Conservation (phyloP, 2,797 vertebrate genomes). For the Sus cebifrons region DNA sequence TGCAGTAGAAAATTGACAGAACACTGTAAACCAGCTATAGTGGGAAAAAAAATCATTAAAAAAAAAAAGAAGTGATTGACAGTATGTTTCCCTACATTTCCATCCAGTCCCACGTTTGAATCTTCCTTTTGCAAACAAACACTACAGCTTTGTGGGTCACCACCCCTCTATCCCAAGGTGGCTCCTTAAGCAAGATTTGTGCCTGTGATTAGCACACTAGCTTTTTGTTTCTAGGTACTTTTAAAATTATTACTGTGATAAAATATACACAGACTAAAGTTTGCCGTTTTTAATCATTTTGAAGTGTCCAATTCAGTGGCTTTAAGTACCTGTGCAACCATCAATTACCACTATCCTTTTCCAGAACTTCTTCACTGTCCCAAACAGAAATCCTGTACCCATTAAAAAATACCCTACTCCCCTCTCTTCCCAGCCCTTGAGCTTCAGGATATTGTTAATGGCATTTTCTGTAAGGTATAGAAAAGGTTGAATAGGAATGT, state of each 20-base stretch:
- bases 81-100: neutral
- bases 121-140: neutral
- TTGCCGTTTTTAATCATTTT: neutral
- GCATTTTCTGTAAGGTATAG: slow-evolving; percentile 1
- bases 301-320: neutral
- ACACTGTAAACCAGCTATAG: too few relatives aligned
- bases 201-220: neutral
- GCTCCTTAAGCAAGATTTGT: neutral
- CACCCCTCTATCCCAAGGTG: neutral
- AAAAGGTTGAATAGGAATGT: neutral
- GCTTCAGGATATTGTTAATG: neutral
- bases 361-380: neutral
- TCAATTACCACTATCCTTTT: neutral
- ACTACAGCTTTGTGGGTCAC: neutral
- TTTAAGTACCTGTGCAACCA: neutral
- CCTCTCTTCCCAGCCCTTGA: neutral
- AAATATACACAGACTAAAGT: slow-evolving; percentile 5
- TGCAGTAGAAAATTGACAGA: too few relatives aligned
- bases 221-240: neutral
- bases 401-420: neutral
- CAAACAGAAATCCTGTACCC: neutral
- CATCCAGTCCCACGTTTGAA: neutral
- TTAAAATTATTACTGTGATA: neutral
- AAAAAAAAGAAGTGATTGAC: neutral
- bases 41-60: too few relatives aligned